phyloP scores from a whole-genome alignment of 2,113 vertebrate species.

The Dissostichus mawsoni region DNA sequence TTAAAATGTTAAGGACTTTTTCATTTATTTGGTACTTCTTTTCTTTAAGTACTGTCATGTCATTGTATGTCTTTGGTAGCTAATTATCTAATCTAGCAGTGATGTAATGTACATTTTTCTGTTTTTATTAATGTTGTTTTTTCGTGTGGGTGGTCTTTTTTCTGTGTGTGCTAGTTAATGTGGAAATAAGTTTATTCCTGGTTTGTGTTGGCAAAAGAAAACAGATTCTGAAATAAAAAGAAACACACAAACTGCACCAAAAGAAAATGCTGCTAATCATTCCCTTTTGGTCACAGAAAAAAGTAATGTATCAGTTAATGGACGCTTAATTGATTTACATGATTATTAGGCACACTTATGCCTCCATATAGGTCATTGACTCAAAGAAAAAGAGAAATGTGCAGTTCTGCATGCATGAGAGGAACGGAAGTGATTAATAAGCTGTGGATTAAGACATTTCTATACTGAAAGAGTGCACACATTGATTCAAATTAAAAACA shows the following conservation, averaged over 20 bases:
- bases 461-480: neutral
- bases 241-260: neutral
- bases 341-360: neutral
- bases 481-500: neutral
- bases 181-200: too few relatives aligned
- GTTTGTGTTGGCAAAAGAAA: too few relatives aligned
- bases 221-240: too few relatives aligned
- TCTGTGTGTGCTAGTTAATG: too few relatives aligned
- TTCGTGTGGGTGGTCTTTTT: too few relatives aligned
- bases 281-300: neutral
- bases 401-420: neutral
- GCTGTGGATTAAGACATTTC: neutral
- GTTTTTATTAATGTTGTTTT: neutral
- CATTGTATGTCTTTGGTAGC: too few relatives aligned
- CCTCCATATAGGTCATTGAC: neutral
- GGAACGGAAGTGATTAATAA: neutral
- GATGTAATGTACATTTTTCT: too few relatives aligned
- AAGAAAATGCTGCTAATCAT: neutral
- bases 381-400: neutral
- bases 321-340: neutral
- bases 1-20: too few relatives aligned
- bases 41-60: too few relatives aligned
- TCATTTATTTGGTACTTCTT: too few relatives aligned
- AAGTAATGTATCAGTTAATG: neutral
- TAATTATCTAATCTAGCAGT: too few relatives aligned